Conservation (phyloP, 2,888 invertebrate genomes). For the Sericinus montela region DNA sequence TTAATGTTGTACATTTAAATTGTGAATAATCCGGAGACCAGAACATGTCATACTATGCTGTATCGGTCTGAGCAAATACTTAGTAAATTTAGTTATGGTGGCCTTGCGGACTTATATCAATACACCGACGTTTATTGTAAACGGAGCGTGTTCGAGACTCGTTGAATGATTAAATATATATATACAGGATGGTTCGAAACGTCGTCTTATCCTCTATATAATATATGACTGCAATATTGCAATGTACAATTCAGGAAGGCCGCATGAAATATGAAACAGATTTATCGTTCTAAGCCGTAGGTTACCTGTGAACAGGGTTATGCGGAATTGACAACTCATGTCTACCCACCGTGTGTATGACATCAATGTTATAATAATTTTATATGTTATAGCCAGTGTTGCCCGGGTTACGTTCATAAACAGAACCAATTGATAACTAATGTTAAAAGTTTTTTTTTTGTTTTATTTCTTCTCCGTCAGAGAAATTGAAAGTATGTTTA, state of each 20-base stretch:
- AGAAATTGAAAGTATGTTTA: no score
- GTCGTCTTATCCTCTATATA: constrained; percentile 26
- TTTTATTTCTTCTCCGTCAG: no score
- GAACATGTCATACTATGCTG: neutral
- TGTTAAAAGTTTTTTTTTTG: no score
- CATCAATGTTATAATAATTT: neutral
- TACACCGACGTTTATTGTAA: constrained; percentile 28
- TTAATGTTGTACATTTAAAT: neutral
- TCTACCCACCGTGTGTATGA: neutral
- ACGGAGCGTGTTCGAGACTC: constrained; percentile 19
- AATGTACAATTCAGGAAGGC: constrained; percentile 20
- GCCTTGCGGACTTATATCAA: constrained; percentile 25
- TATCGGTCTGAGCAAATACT: neutral
- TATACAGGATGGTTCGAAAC: constrained; percentile 19
- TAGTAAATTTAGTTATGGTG: constrained; percentile 13
- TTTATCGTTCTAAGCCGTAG: constrained; percentile 12
- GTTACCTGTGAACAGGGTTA: constrained; percentile 3
- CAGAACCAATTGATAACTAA: no score
- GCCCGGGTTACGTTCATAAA: no score
- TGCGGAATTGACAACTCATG: constrained; percentile 2
- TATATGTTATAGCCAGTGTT: no score
- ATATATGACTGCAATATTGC: constrained; percentile 19
- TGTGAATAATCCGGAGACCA: no score
- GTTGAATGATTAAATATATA: no score
- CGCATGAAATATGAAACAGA: constrained; percentile 10